A percentile compares a stretch with the other conserved stretches of the same genome.
These are phyloP conservation scores for Leptopilina boulardi DNA, from an alignment of 1,140 invertebrate species.

Conservation along the genomic window DNA sequence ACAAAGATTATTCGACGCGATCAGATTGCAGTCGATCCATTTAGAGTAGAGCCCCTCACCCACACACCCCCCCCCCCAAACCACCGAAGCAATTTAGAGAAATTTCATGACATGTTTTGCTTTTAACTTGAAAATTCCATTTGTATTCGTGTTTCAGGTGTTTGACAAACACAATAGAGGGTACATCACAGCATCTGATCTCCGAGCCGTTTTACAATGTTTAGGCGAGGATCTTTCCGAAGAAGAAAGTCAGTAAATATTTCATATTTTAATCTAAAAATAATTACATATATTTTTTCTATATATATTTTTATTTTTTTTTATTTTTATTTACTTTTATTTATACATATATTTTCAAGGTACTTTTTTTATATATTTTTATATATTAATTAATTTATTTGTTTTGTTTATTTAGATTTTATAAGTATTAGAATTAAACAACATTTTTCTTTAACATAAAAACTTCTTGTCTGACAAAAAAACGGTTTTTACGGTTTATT, in stretches of 20 bases:
- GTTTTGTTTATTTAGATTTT: too few species aligned
- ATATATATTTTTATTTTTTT: neutral
- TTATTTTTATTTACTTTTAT: too few species aligned
- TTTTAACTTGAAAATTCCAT: neutral
- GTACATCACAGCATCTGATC: slow-evolving; percentile 90
- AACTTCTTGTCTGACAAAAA: too few species aligned
- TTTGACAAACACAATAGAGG: slow-evolving; percentile 92
- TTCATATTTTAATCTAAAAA: too few species aligned
- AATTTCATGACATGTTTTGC: slow-evolving; percentile 11
- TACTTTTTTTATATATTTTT: too few species aligned
- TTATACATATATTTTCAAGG: too few species aligned
- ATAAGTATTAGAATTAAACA: too few species aligned
- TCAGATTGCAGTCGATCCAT: slow-evolving; percentile 22
- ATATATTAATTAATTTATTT: too few species aligned
- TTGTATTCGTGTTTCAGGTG: slow-evolving; percentile 71
- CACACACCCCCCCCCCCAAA: too few species aligned
- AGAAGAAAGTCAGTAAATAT: slow-evolving; percentile 85
- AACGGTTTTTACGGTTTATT: too few species aligned
- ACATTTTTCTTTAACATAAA: too few species aligned
- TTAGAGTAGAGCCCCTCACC: neutral
- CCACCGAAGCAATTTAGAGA: slow-evolving; percentile 13
- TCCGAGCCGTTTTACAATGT: slow-evolving; percentile 89
- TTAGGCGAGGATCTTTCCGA: slow-evolving; percentile 90
- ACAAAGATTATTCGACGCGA: slow-evolving; percentile 24
- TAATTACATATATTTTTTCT: too few species aligned